phyloP scores from a whole-genome alignment of 1,140 invertebrate species.

The Macrobrachium nipponense region DNA sequence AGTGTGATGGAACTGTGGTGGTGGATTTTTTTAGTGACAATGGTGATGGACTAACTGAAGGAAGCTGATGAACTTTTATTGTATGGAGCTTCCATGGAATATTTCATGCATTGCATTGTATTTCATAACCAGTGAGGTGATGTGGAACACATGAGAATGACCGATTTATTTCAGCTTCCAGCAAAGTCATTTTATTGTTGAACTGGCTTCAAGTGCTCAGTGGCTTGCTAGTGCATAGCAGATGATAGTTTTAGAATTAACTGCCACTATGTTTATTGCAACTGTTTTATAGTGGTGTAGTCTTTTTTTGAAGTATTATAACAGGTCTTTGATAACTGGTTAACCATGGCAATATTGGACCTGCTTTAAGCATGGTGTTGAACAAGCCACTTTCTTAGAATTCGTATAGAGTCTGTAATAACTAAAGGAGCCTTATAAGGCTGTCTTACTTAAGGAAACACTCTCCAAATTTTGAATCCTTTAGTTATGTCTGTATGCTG shows the following conservation, averaged over 20 bases:
- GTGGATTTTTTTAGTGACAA: background rate
- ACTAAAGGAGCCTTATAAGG: too few species aligned
- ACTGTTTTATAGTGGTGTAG: too few species aligned
- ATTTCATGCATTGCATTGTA: background rate
- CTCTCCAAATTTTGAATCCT: too few species aligned
- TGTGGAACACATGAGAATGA: background rate
- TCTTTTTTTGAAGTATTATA: too few species aligned
- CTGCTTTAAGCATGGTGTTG: too few species aligned
- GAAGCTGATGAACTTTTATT: conserved; percentile 6
- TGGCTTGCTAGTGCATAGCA: conserved; percentile 36
- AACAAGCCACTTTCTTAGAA: too few species aligned
- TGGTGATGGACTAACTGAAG: conserved; percentile 34
- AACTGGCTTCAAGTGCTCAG: conserved; percentile 12
- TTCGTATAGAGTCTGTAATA: too few species aligned
- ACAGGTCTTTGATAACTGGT: too few species aligned
- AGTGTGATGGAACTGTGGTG: conserved; percentile 3
- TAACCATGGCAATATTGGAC: too few species aligned
- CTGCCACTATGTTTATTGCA: background rate
- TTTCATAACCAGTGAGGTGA: conserved; percentile 3
- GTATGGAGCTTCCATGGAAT: too few species aligned
- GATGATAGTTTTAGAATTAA: conserved; percentile 22
- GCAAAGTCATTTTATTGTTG: conserved; percentile 15
- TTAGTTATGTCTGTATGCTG: too few species aligned
- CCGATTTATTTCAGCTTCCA: background rate
- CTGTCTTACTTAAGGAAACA: too few species aligned